Conservation (phyloP, 1,140 invertebrate species). For the Drosophila azteca region DNA sequence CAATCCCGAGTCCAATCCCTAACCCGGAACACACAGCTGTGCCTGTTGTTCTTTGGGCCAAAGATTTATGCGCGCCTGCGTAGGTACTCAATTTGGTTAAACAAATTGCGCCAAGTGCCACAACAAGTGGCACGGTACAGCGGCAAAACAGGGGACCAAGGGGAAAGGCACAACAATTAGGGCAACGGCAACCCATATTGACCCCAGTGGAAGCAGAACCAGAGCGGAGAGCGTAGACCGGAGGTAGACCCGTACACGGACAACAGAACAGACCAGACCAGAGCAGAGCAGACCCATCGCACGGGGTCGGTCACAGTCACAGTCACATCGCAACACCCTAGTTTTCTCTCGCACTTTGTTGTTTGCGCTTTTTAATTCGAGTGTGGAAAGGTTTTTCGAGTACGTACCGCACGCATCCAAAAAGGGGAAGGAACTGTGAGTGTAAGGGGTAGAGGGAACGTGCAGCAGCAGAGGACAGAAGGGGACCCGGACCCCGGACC, state of each 20-base stretch:
- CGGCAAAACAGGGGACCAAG: neutral
- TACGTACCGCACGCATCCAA: conserved; percentile 46
- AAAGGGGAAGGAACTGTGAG: conserved; percentile 21
- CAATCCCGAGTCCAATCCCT: conserved; percentile 1
- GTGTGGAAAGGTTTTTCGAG: conserved; percentile 60
- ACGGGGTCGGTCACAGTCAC: too few relatives aligned
- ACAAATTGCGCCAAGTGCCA: conserved; percentile 67
- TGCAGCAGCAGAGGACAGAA: neutral
- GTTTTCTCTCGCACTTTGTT: conserved; percentile 14
- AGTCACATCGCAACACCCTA: conserved; percentile 12
- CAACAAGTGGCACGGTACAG: conserved; percentile 21
- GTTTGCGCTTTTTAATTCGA: conserved; percentile 40
- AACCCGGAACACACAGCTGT: neutral
- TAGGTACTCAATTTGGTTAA: conserved; percentile 59
- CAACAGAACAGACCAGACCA: neutral
- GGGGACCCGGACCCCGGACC: conserved; percentile 25
- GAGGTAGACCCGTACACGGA: neutral
- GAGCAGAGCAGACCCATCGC: neutral
- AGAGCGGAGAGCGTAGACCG: conserved; percentile 13
- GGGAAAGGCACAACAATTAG: conserved; percentile 59
- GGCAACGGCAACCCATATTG: conserved; percentile 47
- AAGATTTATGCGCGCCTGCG: conserved; percentile 69
- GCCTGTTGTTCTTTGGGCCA: conserved; percentile 15
- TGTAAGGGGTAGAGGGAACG: conserved; percentile 1
- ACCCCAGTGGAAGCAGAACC: conserved; percentile 44